Percentiles rank a stretch among this genome's conserved stretches.
Conservation (phyloP, 2,797 vertebrate species). For the Erithacus rubecula region DNA sequence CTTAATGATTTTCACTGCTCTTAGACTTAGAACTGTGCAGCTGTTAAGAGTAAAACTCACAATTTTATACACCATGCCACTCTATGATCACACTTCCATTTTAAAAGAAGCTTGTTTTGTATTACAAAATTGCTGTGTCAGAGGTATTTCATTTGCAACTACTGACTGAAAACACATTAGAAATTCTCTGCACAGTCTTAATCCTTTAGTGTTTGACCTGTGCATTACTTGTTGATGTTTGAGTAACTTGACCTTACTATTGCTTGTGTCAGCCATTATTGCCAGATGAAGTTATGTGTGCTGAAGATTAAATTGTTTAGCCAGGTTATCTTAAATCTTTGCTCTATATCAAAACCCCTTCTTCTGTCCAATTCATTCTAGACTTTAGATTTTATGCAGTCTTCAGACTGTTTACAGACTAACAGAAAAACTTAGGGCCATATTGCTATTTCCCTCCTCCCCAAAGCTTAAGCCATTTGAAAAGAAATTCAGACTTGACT, state of each 20-base stretch:
- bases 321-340: not conserved
- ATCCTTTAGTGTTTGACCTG: not conserved
- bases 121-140: not conserved
- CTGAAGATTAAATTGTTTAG: not conserved
- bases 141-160: not conserved
- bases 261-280: not conserved
- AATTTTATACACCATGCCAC: not conserved
- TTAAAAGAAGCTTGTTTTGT: not conserved
- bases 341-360: not conserved
- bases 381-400: not conserved
- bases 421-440: not conserved
- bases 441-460: accelerated
- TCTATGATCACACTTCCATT: not conserved
- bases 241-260: not conserved
- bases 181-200: not conserved
- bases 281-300: not conserved
- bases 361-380: not conserved
- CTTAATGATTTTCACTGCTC: not conserved
- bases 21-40: not conserved
- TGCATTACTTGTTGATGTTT: not conserved
- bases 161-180: not conserved
- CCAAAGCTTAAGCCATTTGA: not conserved
- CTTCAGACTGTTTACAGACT: not conserved
- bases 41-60: not conserved
- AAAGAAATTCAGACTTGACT: not conserved